A percentile compares a stretch with the other conserved stretches of the same genome.
Evolutionary conservation across 2,888 invertebrate genomes (phyloP).

Genomic region (Syrphus vitripennis): DNA sequence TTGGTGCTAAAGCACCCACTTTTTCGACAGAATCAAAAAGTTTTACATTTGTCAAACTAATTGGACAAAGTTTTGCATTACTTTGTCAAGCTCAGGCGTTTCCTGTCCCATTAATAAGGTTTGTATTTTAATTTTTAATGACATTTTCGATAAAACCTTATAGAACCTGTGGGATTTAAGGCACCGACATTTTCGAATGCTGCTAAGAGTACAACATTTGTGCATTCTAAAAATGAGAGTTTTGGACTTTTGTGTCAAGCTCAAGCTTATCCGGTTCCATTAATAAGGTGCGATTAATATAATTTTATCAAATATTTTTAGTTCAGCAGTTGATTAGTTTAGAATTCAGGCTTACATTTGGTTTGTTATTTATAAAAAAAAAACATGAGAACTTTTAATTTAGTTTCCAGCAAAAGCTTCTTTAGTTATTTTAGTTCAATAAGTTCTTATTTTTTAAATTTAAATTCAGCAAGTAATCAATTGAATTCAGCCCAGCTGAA

Average conservation of each 20-base stretch:
- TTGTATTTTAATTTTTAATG: conserved; percentile 73
- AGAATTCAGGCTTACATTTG: too few species aligned
- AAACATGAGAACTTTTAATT: too few species aligned
- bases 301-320: background rate
- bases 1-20: conserved; percentile 84
- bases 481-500: conserved; percentile 16
- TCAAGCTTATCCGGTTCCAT: conserved; percentile 82
- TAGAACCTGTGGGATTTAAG: conserved; percentile 83
- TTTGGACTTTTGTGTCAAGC: conserved; percentile 78
- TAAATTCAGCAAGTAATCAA: background rate
- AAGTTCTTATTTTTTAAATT: too few species aligned
- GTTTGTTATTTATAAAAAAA: too few species aligned
- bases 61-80: conserved; percentile 83
- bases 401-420: too few species aligned
- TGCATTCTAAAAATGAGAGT: conserved; percentile 48
- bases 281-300: conserved; percentile 79
- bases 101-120: conserved; percentile 89
- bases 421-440: too few species aligned
- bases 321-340: too few species aligned
- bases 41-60: conserved; percentile 81
- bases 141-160: background rate
- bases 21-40: conserved; percentile 84
- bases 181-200: conserved; percentile 82
- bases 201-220: conserved; percentile 82
- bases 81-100: conserved; percentile 87